Conservation (phyloP, 2,113 vertebrate species). For the Phodopus roborovskii region DNA sequence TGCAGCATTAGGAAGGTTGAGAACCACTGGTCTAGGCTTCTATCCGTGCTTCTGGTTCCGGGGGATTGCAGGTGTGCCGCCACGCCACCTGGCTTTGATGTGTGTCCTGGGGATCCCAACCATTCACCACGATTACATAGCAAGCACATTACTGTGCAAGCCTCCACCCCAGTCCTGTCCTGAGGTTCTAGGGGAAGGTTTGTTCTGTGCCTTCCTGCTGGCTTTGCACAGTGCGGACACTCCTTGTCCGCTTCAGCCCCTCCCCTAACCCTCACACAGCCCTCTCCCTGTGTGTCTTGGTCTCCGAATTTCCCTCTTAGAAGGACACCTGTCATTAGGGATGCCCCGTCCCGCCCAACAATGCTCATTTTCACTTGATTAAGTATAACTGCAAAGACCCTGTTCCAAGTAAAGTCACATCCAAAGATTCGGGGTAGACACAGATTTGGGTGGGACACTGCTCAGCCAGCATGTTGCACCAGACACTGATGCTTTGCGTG, state of each 20-base stretch:
- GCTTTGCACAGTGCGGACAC: not conserved
- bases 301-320: conserved; percentile 34
- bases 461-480: not conserved
- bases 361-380: conserved; percentile 36
- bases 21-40: no score
- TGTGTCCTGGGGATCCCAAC: no score
- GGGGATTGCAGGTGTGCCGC: not conserved
- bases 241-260: not conserved
- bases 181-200: not conserved
- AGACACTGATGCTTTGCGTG: not conserved
- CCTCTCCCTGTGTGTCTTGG: not conserved
- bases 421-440: not conserved
- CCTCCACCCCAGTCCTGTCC: not conserved
- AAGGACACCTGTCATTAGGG: conserved; percentile 35
- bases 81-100: not conserved
- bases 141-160: not conserved
- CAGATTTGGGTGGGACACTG: not conserved
- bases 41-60: no score
- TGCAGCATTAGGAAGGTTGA: not conserved
- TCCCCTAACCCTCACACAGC: not conserved
- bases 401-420: conserved; percentile 24
- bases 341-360: not conserved
- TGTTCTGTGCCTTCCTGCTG: not conserved
- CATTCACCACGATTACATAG: not conserved
- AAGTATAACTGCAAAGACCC: conserved; percentile 25